These are phyloP conservation scores for Salvelinus namaycush DNA, from an alignment of 2,113 vertebrate species.

Conservation along the genomic window DNA sequence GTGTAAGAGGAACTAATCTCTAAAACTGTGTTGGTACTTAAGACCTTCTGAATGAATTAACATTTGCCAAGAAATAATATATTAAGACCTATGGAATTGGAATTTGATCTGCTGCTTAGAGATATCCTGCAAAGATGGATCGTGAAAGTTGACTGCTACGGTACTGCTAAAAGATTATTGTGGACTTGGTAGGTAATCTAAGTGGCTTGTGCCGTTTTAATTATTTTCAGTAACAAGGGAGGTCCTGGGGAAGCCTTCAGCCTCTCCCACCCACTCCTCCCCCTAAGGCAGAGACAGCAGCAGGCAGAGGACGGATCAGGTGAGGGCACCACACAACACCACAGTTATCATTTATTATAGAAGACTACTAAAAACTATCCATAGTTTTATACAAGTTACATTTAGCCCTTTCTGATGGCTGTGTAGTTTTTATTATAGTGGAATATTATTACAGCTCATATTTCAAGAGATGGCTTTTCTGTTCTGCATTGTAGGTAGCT, in stretches of 20 bases:
- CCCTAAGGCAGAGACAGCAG: constrained; percentile 85
- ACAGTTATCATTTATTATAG: background rate
- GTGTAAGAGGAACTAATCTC: background rate
- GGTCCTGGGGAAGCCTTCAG: constrained; percentile 71
- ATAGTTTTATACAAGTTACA: background rate
- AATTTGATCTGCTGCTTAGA: too few relatives aligned
- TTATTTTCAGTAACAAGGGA: constrained; percentile 73
- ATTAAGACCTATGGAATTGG: too few relatives aligned
- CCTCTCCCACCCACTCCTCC: constrained; percentile 83
- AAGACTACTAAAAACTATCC: background rate
- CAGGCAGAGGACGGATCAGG: constrained; percentile 78
- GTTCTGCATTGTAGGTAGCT: background rate
- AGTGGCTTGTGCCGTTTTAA: constrained; percentile 1
- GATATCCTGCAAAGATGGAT: too few relatives aligned
- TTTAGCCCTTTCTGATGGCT: too few relatives aligned
- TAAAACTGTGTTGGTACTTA: background rate
- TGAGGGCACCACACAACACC: constrained; percentile 50
- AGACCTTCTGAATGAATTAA: background rate
- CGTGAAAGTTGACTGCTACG: too few relatives aligned
- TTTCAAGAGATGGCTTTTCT: too few relatives aligned
- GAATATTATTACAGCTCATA: background rate
- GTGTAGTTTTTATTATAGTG: too few relatives aligned
- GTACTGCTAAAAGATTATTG: too few relatives aligned
- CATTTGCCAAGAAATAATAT: too few relatives aligned
- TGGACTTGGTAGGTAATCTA: too few relatives aligned